Conservation (phyloP, 2,113 vertebrate genomes). For the Egretta garzetta region DNA sequence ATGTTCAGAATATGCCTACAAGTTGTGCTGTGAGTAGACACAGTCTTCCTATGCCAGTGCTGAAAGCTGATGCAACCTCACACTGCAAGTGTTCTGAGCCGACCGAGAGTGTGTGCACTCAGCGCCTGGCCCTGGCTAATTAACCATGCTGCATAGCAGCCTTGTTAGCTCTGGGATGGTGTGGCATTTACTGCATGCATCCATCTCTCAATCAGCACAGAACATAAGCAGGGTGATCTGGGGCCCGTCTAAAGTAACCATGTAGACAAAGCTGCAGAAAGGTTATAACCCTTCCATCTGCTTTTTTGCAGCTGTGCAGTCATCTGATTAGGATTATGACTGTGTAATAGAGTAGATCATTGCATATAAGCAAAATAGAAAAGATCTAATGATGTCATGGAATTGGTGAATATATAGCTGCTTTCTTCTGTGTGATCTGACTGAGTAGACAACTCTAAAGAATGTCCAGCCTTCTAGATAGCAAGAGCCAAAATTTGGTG, state of each 20-base stretch:
- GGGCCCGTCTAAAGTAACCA: neutral
- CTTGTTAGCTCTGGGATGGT: neutral
- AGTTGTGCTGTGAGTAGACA: neutral
- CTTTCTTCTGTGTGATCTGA: neutral
- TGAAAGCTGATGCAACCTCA: neutral
- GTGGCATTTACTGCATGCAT: fast-evolving
- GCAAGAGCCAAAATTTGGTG: neutral
- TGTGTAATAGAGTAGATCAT: neutral
- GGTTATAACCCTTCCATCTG: neutral
- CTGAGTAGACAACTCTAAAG: neutral
- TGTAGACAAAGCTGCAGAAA: neutral
- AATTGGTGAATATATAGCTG: neutral
- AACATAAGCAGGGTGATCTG: neutral
- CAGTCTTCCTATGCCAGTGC: neutral
- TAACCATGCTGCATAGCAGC: fast-evolving
- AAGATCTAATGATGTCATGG: neutral
- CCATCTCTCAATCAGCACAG: neutral
- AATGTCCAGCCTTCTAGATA: neutral
- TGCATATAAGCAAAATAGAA: neutral
- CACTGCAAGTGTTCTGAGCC: neutral
- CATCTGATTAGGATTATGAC: neutral
- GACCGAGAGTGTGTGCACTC: fast-evolving
- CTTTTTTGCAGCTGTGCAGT: neutral
- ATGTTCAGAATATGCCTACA: neutral
- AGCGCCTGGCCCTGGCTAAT: neutral